These are phyloP conservation scores for Chaetodon trifasciatus DNA, from an alignment of 2,797 vertebrate genomes.

Conservation along the genomic window DNA sequence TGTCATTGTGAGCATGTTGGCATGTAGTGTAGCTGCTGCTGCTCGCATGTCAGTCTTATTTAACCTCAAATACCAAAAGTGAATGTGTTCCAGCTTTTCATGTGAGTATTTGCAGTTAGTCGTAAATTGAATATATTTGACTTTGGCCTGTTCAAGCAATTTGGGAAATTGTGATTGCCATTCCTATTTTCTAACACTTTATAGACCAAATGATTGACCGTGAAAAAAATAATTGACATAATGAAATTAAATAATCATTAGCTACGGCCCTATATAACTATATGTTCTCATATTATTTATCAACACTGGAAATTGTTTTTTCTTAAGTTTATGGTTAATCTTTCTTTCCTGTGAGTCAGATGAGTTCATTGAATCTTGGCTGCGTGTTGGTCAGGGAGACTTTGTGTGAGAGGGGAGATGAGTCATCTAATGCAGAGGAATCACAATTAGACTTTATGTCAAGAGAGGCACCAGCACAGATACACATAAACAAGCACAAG, in stretches of 20 bases:
- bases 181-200: not conserved
- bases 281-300: not conserved
- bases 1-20: not conserved
- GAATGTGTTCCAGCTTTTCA: not conserved
- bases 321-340: not conserved
- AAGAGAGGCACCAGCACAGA: slow-evolving; percentile 46
- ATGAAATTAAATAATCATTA: not conserved
- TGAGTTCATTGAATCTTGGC: slow-evolving; percentile 43
- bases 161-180: not conserved
- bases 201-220: not conserved
- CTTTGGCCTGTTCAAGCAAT: not conserved
- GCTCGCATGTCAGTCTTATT: too few species aligned
- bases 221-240: not conserved
- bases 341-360: slow-evolving; percentile 44
- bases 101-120: not conserved
- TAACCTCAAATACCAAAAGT: too few species aligned
- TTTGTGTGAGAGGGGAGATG: slow-evolving; percentile 61
- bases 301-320: slow-evolving; percentile 9
- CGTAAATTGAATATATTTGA: not conserved
- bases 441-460: slow-evolving; percentile 69
- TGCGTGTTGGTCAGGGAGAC: slow-evolving; percentile 52
- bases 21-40: not conserved
- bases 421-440: slow-evolving; percentile 76
- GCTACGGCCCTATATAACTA: not conserved
- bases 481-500: slow-evolving; percentile 30